These are phyloP conservation scores for Dichetophora obliterata DNA, from an alignment of 2,888 invertebrate genomes.

Conservation along the genomic window DNA sequence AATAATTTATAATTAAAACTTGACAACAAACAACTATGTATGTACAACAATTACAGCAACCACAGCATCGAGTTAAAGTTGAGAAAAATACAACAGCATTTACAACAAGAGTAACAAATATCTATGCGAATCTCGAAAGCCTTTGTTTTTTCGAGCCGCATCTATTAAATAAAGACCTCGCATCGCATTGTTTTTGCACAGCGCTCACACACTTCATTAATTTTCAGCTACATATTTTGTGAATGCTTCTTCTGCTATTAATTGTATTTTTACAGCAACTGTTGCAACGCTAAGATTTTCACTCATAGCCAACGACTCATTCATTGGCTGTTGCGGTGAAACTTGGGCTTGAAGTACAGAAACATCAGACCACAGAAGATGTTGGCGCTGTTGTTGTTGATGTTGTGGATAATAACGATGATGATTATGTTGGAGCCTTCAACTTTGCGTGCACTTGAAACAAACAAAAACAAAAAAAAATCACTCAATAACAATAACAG, in stretches of 20 bases:
- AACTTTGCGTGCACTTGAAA: conserved; percentile 27
- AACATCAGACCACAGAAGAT: neutral
- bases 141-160: neutral
- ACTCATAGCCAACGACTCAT: neutral
- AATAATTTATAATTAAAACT: no score
- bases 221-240: conserved; percentile 8
- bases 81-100: no score
- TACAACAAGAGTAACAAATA: no score
- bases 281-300: neutral
- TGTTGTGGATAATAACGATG: neutral
- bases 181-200: conserved; percentile 1
- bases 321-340: neutral
- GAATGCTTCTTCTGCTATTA: neutral
- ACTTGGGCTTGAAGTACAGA: neutral
- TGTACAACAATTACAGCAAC: no score
- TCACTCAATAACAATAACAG: neutral
- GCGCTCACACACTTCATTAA: conserved; percentile 28
- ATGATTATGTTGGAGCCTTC: neutral
- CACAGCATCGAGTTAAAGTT: no score
- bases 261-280: neutral
- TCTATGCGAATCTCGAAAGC: neutral
- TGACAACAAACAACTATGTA: no score
- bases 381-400: no score
- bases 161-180: neutral
- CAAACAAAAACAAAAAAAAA: neutral